Base-by-base conservation (phyloP, 1,140 invertebrate species). In the Drosophila malerkotliana region DNA sequence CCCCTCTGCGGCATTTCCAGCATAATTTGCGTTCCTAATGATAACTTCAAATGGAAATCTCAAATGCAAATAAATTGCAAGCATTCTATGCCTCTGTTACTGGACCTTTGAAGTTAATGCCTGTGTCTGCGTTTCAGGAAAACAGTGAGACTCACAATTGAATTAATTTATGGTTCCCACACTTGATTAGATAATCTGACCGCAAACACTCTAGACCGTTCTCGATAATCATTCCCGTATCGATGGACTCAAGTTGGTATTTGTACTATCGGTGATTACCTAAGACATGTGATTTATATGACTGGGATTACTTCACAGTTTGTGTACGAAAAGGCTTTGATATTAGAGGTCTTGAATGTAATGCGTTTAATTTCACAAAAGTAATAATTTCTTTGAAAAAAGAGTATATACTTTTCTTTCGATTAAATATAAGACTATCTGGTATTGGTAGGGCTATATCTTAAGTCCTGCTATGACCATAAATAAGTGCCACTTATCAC, bases 21-120 rank as follows among this genome's bases (percentile, higher is more conserved):
- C 75, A 84, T 83, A 79, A 82, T 82, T 83, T 83, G 79, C 60
- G 68, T 83, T 63, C 64, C 64, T 62, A 75, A 72, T 79, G 71
- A 84, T 55, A 84, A 59, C 75, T 74, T 82, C 73, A 61, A 57
- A 45, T 82, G 64, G 55, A 69, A 71, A 55, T 63, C 75, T 55
- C 57, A 48, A 62, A 77, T 72, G 68, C 72, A 81, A 72, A 81
- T 66, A 81, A 72, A 61, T 64, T 64, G 59, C 45, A 53, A 60
- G 58, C 30, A 61, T 45, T 56, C 32, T 37, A 4, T 37, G 12
- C 10, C 12, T 12, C 26, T 28, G 26, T 28, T 28, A 28, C 10
- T 18, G 41, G 10, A 44, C 63, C 66, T 48, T 68, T 68, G 39
- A 56, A 44, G 45, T 64, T 10, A 51, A 24, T 28, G 62, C n/a